phyloP scores from a whole-genome alignment of 2,797 vertebrate genomes.

The Parambassis ranga region DNA sequence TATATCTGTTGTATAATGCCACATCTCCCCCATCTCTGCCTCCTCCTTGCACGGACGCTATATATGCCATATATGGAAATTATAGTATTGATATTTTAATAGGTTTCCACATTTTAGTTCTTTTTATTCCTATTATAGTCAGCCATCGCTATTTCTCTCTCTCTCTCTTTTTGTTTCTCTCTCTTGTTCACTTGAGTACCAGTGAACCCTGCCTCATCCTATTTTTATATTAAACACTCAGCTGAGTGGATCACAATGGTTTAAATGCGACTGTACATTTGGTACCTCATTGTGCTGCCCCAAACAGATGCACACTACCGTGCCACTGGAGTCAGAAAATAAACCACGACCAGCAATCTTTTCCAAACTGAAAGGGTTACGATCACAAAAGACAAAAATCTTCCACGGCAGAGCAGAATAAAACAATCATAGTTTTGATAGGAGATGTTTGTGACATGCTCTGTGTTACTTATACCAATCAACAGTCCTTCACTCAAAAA shows the following conservation, averaged over 20 bases:
- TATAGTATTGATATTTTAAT: too few species aligned
- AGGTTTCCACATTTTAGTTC: too few species aligned
- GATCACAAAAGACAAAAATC: slow-evolving; percentile 22
- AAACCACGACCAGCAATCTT: slow-evolving; percentile 3
- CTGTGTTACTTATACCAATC: slow-evolving; percentile 26
- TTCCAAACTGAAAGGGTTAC: slow-evolving; percentile 17
- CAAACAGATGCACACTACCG: slow-evolving; percentile 32
- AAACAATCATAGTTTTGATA: slow-evolving; percentile 42
- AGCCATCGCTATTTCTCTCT: not conserved
- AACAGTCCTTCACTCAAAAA: slow-evolving; percentile 12
- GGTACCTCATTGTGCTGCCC: not conserved
- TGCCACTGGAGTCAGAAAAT: slow-evolving; percentile 26
- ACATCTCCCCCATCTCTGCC: too few species aligned
- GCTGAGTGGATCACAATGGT: slow-evolving; percentile 4
- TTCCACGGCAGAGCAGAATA: slow-evolving; percentile 34
- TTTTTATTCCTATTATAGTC: too few species aligned
- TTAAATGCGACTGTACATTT: slow-evolving; percentile 22
- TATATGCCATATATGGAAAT: slow-evolving; percentile 30
- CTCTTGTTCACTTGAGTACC: not conserved
- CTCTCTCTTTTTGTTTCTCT: not conserved
- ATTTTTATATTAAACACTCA: slow-evolving; percentile 47
- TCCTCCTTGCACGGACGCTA: too few species aligned
- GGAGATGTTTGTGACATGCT: slow-evolving; percentile 22
- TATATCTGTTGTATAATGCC: too few species aligned
- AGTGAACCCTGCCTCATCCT: slow-evolving; percentile 12